Conservation (phyloP, 2,888 invertebrate species). For the Eulithis prunata region DNA sequence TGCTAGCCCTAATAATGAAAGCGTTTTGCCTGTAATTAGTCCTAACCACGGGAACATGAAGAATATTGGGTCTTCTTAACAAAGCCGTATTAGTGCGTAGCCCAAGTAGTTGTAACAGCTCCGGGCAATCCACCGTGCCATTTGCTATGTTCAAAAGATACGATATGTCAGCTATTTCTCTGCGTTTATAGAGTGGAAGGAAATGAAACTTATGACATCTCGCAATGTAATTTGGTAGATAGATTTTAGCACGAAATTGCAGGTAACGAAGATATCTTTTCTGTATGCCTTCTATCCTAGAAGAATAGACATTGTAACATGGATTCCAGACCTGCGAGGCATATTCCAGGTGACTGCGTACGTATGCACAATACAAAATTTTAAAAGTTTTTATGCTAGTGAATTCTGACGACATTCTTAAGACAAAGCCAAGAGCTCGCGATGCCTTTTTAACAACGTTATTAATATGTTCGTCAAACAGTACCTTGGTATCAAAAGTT, state of each 20-base stretch:
- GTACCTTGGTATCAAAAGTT: neutral
- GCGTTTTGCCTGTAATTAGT: too few species aligned
- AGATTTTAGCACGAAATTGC: neutral
- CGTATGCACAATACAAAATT: constrained; percentile 18
- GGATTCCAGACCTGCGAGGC: constrained; percentile 3
- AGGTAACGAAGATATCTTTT: constrained; percentile 1
- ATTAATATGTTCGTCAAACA: constrained; percentile 1
- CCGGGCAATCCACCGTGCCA: too few species aligned
- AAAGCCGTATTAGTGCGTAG: too few species aligned
- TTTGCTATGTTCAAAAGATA: too few species aligned
- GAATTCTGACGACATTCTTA: constrained; percentile 11
- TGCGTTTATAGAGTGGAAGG: neutral
- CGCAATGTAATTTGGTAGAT: neutral
- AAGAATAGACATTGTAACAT: neutral
- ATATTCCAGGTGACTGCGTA: constrained; percentile 17
- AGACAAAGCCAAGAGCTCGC: neutral
- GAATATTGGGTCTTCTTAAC: too few species aligned
- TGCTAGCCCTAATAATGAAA: too few species aligned
- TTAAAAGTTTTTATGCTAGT: constrained; percentile 21
- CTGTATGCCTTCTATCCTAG: neutral
- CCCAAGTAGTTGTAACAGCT: too few species aligned
- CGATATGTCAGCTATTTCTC: neutral
- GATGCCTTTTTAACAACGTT: neutral
- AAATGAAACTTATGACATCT: constrained; percentile 1
- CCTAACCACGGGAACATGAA: too few species aligned